These are phyloP conservation scores for Sussaba pulchella DNA, from an alignment of 2,888 invertebrate species.

Conservation along the genomic window DNA sequence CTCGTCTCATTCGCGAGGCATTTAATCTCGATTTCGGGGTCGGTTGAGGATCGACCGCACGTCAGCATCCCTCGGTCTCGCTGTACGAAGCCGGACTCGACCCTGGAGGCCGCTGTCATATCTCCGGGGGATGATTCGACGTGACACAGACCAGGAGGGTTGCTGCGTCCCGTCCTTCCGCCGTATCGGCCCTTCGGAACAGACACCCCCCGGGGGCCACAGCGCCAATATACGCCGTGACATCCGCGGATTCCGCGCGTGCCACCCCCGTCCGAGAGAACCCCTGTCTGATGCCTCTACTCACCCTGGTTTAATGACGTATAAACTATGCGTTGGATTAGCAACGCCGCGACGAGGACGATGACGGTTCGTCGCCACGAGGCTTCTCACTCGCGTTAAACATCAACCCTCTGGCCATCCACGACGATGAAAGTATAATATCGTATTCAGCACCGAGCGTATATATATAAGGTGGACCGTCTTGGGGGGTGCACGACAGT, in stretches of 20 bases:
- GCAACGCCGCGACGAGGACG: slow-evolving; percentile 70
- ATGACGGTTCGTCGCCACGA: slow-evolving; percentile 36
- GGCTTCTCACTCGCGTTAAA: slow-evolving; percentile 45
- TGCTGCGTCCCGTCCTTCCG: slow-evolving; percentile 59
- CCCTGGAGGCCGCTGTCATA: slow-evolving; percentile 78
- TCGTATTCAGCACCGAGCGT: neutral
- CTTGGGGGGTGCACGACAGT: slow-evolving; percentile 32
- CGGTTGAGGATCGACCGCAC: slow-evolving; percentile 51
- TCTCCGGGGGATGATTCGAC: slow-evolving; percentile 82
- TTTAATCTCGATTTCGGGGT: slow-evolving; percentile 82
- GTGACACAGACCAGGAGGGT: slow-evolving; percentile 81
- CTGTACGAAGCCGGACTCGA: slow-evolving; percentile 59
- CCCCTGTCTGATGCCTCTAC: slow-evolving; percentile 20
- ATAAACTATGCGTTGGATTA: slow-evolving; percentile 84
- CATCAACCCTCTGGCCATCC: slow-evolving; percentile 58
- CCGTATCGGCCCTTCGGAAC: slow-evolving; percentile 39
- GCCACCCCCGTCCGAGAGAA: slow-evolving; percentile 44
- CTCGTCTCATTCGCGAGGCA: slow-evolving; percentile 67
- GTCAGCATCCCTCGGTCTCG: slow-evolving; percentile 46
- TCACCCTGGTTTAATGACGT: slow-evolving; percentile 82
- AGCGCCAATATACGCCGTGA: slow-evolving; percentile 81
- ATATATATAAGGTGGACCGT: slow-evolving; percentile 13
- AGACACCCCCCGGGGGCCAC: slow-evolving; percentile 67
- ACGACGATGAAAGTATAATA: slow-evolving; percentile 30
- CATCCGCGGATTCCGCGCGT: slow-evolving; percentile 82